Conservation (phyloP, 2,888 invertebrate species). For the Folsomia manolachei region DNA sequence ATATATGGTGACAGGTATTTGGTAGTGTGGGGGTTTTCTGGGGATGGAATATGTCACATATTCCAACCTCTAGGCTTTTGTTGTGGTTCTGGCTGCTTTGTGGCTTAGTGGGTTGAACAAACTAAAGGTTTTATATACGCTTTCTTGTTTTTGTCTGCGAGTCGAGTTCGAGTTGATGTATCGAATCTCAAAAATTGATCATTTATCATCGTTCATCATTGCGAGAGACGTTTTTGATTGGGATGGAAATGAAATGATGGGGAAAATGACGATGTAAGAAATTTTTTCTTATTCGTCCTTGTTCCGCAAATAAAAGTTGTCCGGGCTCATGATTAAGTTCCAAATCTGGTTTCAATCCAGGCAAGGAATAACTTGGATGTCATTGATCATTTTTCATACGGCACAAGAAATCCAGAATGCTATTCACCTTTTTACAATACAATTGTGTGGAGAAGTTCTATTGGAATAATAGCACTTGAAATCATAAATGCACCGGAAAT, state of each 20-base stretch:
- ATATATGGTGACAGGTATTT: neutral
- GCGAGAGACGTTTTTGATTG: conserved; percentile 1
- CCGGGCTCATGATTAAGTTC: neutral
- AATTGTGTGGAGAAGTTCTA: too few species aligned
- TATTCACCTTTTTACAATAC: too few species aligned
- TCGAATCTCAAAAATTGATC: conserved; percentile 2
- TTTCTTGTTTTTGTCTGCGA: too few species aligned
- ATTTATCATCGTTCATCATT: conserved; percentile 8
- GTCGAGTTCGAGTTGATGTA: neutral
- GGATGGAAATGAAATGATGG: neutral
- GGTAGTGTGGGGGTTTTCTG: neutral
- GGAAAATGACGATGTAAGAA: neutral
- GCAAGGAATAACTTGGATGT: too few species aligned
- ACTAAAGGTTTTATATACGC: too few species aligned
- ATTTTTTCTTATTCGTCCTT: too few species aligned
- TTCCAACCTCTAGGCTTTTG: neutral
- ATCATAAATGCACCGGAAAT: neutral
- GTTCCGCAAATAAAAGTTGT: too few species aligned
- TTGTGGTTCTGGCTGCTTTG: neutral
- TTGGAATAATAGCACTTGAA: neutral
- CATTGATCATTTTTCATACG: neutral
- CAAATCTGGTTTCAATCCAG: neutral
- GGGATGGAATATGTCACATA: neutral
- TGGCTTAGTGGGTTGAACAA: neutral
- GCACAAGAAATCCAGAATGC: neutral